phyloP scores from a whole-genome alignment of 2,113 vertebrate species.

The Eulacestoma nigropectus region DNA sequence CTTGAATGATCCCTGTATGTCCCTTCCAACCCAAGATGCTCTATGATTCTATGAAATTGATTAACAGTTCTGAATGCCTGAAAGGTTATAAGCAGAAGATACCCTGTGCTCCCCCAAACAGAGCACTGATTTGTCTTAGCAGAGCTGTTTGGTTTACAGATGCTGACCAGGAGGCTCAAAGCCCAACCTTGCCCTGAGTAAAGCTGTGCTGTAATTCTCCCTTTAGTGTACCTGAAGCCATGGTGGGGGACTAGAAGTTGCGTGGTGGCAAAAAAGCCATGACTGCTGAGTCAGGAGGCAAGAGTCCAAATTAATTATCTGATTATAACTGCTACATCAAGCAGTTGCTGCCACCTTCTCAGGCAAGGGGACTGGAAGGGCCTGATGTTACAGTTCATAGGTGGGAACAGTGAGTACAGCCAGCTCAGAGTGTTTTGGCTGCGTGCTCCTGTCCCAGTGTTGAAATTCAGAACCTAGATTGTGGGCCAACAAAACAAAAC shows the following conservation, averaged over 20 bases:
- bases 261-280: background rate
- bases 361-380: background rate
- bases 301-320: background rate
- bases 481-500: background rate
- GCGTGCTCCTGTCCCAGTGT: background rate
- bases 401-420: background rate
- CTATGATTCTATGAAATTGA: background rate
- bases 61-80: background rate
- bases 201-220: background rate
- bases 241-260: background rate
- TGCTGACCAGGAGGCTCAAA: background rate
- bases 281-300: background rate
- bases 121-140: background rate
- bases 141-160: background rate
- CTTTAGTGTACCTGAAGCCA: background rate
- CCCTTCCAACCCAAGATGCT: background rate
- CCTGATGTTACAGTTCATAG: background rate
- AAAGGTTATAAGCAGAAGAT: background rate
- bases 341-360: background rate
- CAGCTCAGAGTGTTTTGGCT: background rate
- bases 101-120: background rate
- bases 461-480: background rate
- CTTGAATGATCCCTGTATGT: background rate
- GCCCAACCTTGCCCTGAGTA: background rate
- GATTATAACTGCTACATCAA: background rate